Evolutionary conservation across 1,140 invertebrate genomes (phyloP).

Genomic region (Diorhabda sublineata): DNA sequence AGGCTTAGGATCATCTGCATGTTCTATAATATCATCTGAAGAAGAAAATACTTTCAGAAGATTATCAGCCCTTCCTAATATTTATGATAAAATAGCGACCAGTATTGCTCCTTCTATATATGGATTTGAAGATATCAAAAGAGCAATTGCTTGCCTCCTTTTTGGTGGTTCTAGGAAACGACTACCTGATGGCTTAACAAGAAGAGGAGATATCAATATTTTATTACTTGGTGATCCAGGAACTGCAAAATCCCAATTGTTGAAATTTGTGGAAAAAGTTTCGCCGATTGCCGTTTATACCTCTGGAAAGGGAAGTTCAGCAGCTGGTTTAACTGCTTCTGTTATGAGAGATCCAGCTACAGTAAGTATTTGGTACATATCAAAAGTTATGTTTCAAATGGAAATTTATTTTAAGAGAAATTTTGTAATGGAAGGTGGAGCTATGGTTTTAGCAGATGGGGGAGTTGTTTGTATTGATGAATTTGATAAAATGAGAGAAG

Average conservation of each 20-base stretch:
- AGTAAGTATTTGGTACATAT: constrained; percentile 53
- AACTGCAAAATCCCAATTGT: constrained; percentile 95
- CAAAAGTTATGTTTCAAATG: too few relatives aligned
- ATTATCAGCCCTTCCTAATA: constrained; percentile 76
- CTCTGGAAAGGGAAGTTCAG: constrained; percentile 97
- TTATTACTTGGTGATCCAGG: constrained; percentile 96
- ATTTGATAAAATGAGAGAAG: constrained; percentile 99
- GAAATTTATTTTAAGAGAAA: constrained; percentile 65
- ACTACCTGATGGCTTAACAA: constrained; percentile 90
- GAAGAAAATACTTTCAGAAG: constrained; percentile 91
- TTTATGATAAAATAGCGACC: constrained; percentile 85
- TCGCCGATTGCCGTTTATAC: constrained; percentile 97
- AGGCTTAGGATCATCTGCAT: constrained; percentile 64
- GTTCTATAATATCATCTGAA: constrained; percentile 61
- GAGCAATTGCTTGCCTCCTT: constrained; percentile 91
- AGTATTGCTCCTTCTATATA: constrained; percentile 98
- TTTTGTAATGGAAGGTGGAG: constrained; percentile 99
- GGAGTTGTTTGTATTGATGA: constrained; percentile 99
- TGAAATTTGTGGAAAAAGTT: constrained; percentile 97
- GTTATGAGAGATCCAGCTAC: constrained; percentile 90
- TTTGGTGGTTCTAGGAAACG: constrained; percentile 91
- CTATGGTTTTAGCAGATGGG: constrained; percentile 98
- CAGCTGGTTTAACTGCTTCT: constrained; percentile 97
- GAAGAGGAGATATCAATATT: constrained; percentile 96
- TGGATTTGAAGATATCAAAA: constrained; percentile 93